phyloP scores from a whole-genome alignment of 2,888 invertebrate species.

The Eristalis intricaria region DNA sequence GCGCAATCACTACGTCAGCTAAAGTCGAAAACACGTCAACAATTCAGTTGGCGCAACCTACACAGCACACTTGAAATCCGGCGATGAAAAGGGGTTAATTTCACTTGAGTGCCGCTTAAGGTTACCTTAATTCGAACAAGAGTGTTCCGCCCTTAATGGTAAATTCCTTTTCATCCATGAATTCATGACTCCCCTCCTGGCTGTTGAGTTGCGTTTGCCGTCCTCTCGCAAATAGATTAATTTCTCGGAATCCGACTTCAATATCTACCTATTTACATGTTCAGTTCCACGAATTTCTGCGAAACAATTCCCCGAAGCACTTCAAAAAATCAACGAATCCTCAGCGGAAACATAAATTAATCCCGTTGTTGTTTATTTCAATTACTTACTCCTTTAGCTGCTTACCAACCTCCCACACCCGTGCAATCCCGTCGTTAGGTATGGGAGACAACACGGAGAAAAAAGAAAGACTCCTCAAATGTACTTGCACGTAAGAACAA shows the following conservation, averaged over 20 bases:
- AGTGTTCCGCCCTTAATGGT: background rate
- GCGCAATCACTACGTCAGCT: no score
- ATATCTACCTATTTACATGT: background rate
- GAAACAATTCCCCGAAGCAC: constrained; percentile 13
- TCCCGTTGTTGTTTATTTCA: constrained; percentile 38
- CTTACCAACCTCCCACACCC: background rate
- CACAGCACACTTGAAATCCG: background rate
- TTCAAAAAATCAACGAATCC: constrained; percentile 44
- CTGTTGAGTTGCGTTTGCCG: background rate
- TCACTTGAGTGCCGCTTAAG: background rate
- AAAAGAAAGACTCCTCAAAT: constrained; percentile 8
- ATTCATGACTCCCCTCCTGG: background rate
- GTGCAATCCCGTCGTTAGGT: background rate
- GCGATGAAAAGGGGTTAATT: background rate
- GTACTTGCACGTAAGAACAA: background rate
- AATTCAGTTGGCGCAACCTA: background rate
- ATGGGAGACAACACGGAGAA: background rate
- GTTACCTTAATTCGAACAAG: background rate
- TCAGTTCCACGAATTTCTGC: constrained; percentile 1
- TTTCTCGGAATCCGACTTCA: background rate
- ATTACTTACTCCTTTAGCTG: constrained; percentile 37
- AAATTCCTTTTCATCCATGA: background rate
- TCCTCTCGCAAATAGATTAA: background rate
- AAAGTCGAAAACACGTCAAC: background rate
- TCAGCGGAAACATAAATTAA: constrained; percentile 39